Percentiles rank a stretch among this genome's conserved stretches.
phyloP scores from a whole-genome alignment of 2,888 invertebrate genomes.

The Keiferia lycopersicella region DNA sequence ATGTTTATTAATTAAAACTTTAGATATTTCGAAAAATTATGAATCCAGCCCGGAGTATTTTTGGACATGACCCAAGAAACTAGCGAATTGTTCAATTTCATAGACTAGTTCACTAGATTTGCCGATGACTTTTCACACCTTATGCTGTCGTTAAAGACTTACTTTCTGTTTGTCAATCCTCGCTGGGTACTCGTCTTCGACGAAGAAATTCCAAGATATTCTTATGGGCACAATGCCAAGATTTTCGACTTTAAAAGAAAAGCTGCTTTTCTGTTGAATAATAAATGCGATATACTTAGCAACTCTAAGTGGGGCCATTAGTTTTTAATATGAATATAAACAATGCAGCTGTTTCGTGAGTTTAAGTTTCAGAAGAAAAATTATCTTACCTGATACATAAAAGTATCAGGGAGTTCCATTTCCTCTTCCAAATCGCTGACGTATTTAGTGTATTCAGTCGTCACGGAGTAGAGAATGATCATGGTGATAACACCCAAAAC shows the following conservation, averaged over 20 bases:
- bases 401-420: conserved; percentile 76
- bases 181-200: conserved; percentile 68
- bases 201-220: conserved; percentile 63
- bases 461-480: conserved; percentile 72
- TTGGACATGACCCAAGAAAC: too few species aligned
- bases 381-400: conserved; percentile 72
- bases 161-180: conserved; percentile 55
- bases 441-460: conserved; percentile 78
- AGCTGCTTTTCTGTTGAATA: conserved; percentile 54
- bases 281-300: too few species aligned
- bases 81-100: too few species aligned
- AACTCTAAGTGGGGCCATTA: too few species aligned
- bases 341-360: neutral
- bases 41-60: too few species aligned
- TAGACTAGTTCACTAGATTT: too few species aligned
- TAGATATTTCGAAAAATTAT: too few species aligned
- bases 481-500: conserved; percentile 57
- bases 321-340: too few species aligned
- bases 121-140: too few species aligned
- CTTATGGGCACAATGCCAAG: conserved; percentile 66
- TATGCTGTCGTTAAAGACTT: neutral
- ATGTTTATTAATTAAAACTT: too few species aligned
- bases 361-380: neutral
- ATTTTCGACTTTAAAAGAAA: conserved; percentile 63
- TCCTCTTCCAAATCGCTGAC: conserved; percentile 60